Base-by-base conservation (phyloP, 2,888 invertebrate genomes). In the Gisinianus flammeolus region DNA sequence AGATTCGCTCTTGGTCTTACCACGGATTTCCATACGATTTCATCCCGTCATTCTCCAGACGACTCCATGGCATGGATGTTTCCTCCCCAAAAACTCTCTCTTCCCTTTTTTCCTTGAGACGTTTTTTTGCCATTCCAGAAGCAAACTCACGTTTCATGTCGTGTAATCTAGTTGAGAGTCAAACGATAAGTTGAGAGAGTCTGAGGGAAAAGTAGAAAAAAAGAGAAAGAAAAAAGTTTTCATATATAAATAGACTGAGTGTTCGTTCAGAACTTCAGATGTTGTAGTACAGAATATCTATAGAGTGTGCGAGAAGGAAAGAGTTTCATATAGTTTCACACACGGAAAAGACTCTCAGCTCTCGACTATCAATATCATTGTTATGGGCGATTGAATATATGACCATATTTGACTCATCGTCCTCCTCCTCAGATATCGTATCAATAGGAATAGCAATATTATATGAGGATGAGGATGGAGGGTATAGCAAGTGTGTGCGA, bases 21-120 rank as follows among this genome's bases (percentile, higher is more conserved):
- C 58, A 31, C 28, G 64, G 73, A 74, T 74, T 74, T 74, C 64
- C 73, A 64, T 74, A 62, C 64, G 62, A 64, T 64, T 33, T 31
- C n/a, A 2, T 33, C 26, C 35, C 33, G 73, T 64, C 64, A 74
- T 64, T 72, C 72, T 72, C 58, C 70, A 70, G 72, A 31, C 62
- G 72, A 31, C 62, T 26, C 24, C 28, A n/a, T 5, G 28, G 28
- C 44, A 6, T 44, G 44, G 3, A 62, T 5, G 19, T 67, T 66
- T n/a, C 30, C 52, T 44, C 52, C 52, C 8, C 16, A 8, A 16
- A 8, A 44, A 12, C 52, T 28, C 3, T 66, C 1, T 66, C 58
- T 28, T 66, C 10, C 19, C 30, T 24, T 28, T 58, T 58, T 28
- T 8, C 62, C 8, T 24, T 24, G 28, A 12, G 52, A 44, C 52